Evolutionary conservation across 2,888 invertebrate genomes (phyloP).

Genomic region (Acrobasis suavella): DNA sequence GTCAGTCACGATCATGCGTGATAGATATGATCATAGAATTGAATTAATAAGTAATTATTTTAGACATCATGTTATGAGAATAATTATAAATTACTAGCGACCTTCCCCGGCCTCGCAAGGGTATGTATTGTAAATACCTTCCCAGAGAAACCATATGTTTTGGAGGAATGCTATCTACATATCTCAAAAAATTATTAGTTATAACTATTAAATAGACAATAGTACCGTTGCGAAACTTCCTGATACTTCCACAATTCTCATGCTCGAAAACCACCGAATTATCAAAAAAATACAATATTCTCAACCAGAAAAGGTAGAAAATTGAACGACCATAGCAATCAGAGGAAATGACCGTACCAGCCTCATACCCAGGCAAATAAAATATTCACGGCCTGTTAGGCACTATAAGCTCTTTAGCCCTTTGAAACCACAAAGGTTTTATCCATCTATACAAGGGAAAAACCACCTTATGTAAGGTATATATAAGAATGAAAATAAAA

Average conservation of each 20-base stretch:
- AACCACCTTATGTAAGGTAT: neutral
- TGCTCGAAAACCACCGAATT: too few species aligned
- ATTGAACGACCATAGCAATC: conserved; percentile 3
- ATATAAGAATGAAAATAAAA: conserved; percentile 1
- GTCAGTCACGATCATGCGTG: neutral
- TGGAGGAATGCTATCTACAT: too few species aligned
- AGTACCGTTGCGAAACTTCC: too few species aligned
- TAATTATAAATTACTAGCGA: neutral
- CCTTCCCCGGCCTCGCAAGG: neutral
- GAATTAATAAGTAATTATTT: too few species aligned
- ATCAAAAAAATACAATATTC: neutral
- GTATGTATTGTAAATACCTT: neutral
- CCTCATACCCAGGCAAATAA: conserved; percentile 34
- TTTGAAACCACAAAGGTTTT: conserved; percentile 30
- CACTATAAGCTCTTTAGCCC: conserved; percentile 42
- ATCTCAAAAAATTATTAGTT: too few species aligned
- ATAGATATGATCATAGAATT: too few species aligned
- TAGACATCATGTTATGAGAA: too few species aligned
- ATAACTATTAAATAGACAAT: too few species aligned
- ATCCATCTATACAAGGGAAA: neutral
- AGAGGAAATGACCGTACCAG: conserved; percentile 5
- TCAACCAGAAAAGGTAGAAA: neutral
- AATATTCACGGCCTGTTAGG: conserved; percentile 50
- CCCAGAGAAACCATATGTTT: too few species aligned
- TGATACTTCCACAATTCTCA: too few species aligned